Percentiles rank a stretch among this genome's conserved stretches.
phyloP scores from a whole-genome alignment of 2,797 vertebrate species.

The Epinephelus awoara region DNA sequence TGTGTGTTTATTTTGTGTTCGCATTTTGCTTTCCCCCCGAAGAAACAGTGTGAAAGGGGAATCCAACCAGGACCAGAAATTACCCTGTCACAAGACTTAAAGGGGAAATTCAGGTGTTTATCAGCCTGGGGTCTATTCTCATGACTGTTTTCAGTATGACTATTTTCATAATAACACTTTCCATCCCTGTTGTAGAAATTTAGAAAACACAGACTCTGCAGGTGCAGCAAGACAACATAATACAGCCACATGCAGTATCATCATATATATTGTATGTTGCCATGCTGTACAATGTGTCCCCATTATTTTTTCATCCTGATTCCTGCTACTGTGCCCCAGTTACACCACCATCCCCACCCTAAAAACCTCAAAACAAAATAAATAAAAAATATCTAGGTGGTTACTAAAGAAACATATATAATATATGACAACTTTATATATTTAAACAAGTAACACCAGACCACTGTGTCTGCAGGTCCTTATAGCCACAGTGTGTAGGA shows the following conservation, averaged over 20 bases:
- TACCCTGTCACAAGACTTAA: not conserved
- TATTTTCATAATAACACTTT: not conserved
- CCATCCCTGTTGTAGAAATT: constrained; percentile 2
- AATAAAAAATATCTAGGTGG: too few relatives aligned
- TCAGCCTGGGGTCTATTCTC: not conserved
- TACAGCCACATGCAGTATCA: not conserved
- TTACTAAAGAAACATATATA: too few relatives aligned
- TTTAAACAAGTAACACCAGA: too few relatives aligned
- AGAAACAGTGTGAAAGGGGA: not conserved
- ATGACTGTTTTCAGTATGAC: not conserved
- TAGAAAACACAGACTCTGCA: not conserved
- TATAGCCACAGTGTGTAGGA: too few relatives aligned
- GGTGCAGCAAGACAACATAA: not conserved
- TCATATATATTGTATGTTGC: not conserved
- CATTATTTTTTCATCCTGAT: not conserved
- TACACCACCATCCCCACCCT: not conserved
- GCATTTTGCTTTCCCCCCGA: not conserved
- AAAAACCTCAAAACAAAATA: not conserved
- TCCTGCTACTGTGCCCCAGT: not conserved
- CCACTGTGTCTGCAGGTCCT: too few relatives aligned
- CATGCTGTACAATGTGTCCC: not conserved
- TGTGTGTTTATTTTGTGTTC: not conserved
- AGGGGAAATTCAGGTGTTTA: not conserved
- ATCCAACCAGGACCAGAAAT: not conserved
- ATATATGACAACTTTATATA: too few relatives aligned